Base-by-base conservation (phyloP, 2,113 vertebrate species). In the Gallinago media region DNA sequence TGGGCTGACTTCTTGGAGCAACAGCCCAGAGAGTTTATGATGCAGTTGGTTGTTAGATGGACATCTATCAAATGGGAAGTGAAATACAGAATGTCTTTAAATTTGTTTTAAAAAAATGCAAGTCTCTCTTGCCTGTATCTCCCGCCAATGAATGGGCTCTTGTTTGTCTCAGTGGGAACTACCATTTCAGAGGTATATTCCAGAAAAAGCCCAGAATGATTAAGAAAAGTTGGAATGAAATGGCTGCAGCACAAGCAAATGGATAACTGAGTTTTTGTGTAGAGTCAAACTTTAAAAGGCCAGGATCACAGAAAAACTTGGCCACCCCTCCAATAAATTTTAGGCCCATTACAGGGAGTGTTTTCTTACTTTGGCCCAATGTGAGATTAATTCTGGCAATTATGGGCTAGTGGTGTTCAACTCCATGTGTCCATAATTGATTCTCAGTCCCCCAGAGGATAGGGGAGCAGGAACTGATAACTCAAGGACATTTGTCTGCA, bases 131-230 rank as follows among this genome's bases (percentile, higher is more conserved):
- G 42, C 46, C 21, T 2, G 0, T 68, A 20, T 73, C 80, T 89
- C 46, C 16, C 0, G 0, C 22, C 29, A 70, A 10, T 65, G n/a
- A 54, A 54, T 18, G 27, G n/a, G 15, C 11, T 71, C 34, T 52
- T 67, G 5, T 93, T 82, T 68, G 27, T 54, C 63, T 84, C 54
- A 26, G 20, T 29, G 8, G 18, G 36, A 86, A 5, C 74, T 72
- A 49, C 44, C 23, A 27, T 65, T 88, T 74, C 32, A 42, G 42
- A 66, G 14, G 8, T 27, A 34, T 54, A 81, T 94, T 88, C 68
- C 50, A 76, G 38, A 52, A 76, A 56, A 75, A 75, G 4, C 3
- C 18, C 3, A 7, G 22, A 50, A 89, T 23, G 12, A 61, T 44
- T 52, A 65, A 56, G 38, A 84, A 55, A 38, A 68, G 40, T 23